Conservation (phyloP, 2,113 vertebrate genomes). For the Neoarius graeffei region DNA sequence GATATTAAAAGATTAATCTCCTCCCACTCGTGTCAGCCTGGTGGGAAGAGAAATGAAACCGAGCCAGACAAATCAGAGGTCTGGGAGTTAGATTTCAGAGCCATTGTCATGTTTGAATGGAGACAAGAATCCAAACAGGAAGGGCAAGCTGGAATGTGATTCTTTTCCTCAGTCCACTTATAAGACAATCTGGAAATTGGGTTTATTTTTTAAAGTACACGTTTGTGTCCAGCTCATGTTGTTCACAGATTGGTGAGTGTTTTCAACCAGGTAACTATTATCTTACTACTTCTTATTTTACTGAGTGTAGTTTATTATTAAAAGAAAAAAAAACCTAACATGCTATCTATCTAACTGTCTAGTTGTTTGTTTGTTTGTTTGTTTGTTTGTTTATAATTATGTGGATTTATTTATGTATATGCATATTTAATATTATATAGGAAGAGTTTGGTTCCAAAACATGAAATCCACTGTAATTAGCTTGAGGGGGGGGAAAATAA, state of each 20-base stretch:
- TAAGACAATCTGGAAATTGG: neutral
- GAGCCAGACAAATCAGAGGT: constrained; percentile 22
- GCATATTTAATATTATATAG: too few species aligned
- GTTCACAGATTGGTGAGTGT: neutral
- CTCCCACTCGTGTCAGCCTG: constrained; percentile 19
- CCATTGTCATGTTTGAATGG: constrained; percentile 30
- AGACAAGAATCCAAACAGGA: constrained; percentile 32
- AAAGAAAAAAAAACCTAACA: neutral
- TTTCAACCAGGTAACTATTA: neutral
- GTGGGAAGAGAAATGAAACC: constrained; percentile 31
- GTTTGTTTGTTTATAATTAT: too few species aligned
- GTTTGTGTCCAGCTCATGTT: neutral
- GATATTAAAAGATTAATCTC: constrained; percentile 52
- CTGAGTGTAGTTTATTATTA: neutral
- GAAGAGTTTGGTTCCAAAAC: too few species aligned
- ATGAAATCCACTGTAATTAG: too few species aligned
- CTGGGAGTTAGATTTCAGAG: constrained; percentile 19
- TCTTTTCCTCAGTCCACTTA: neutral
- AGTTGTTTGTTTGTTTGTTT: too few species aligned
- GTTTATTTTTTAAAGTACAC: neutral
- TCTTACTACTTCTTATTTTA: neutral
- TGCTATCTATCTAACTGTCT: too few species aligned
- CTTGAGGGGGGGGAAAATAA: too few species aligned
- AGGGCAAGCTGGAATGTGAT: neutral
- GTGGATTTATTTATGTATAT: too few species aligned